Conservation (phyloP, 1,140 invertebrate genomes). For the Batillaria attramentaria region DNA sequence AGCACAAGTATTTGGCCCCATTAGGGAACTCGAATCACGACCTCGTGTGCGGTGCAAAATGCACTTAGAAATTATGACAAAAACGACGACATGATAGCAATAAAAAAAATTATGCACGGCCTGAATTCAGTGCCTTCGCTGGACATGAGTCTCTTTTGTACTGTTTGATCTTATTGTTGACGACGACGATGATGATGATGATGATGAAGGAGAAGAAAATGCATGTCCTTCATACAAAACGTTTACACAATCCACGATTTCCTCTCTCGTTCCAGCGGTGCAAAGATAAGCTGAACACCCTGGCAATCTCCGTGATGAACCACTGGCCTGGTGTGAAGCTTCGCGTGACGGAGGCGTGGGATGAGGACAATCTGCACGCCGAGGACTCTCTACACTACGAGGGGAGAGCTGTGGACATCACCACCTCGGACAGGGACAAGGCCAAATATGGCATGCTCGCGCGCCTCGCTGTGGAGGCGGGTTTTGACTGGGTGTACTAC, state of each 20-base stretch:
- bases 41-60: too few relatives aligned
- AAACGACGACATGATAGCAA: too few relatives aligned
- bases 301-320: conserved; percentile 98
- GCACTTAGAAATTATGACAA: too few relatives aligned
- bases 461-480: conserved; percentile 94
- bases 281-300: conserved; percentile 93
- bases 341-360: conserved; percentile 94
- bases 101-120: too few relatives aligned
- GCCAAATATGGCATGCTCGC: conserved; percentile 97
- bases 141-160: too few relatives aligned
- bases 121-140: too few relatives aligned
- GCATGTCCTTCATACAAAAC: too few relatives aligned
- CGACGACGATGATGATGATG: too few relatives aligned
- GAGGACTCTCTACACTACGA: conserved; percentile 93
- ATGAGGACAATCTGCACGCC: conserved; percentile 86
- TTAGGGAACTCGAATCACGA: too few relatives aligned
- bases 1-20: too few relatives aligned
- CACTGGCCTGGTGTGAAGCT: conserved; percentile 96
- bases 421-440: conserved; percentile 91
- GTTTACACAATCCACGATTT: not conserved
- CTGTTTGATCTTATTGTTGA: too few relatives aligned
- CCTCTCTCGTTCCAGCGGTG: conserved; percentile 82
- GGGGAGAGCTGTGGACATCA: conserved; percentile 94
- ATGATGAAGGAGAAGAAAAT: too few relatives aligned
- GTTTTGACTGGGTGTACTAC: conserved; percentile 99